These are phyloP conservation scores for Cromileptes altivelis DNA, from an alignment of 2,113 vertebrate species.

Conservation along the genomic window DNA sequence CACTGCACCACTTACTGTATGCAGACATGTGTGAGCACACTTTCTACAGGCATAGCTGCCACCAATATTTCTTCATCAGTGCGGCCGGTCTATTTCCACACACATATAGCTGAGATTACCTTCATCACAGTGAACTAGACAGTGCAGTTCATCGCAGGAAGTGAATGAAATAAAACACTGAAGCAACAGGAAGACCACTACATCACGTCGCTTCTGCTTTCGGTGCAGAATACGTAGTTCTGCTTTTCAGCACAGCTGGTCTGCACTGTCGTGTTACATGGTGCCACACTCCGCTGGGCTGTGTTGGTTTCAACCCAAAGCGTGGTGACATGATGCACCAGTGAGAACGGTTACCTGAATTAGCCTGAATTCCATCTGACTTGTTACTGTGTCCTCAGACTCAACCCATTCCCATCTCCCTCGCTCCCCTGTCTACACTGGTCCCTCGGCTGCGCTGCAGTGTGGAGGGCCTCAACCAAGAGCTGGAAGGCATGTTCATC, in stretches of 20 bases:
- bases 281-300: constrained; percentile 10
- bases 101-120: neutral
- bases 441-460: constrained; percentile 90
- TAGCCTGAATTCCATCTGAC: constrained; percentile 17
- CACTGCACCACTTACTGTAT: neutral
- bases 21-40: neutral
- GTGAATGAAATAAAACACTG: constrained; percentile 65
- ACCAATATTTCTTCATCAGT: neutral
- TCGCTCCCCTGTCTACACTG: constrained; percentile 79
- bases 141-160: constrained; percentile 62
- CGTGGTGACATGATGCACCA: neutral
- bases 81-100: neutral
- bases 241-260: constrained; percentile 69
- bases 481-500: constrained; percentile 92
- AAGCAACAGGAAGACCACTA: constrained; percentile 79
- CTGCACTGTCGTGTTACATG: neutral
- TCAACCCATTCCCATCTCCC: constrained; percentile 72
- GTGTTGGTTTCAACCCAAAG: constrained; percentile 2
- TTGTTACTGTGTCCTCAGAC: constrained; percentile 69
- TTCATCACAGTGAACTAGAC: neutral
- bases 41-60: neutral
- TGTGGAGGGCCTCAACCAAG: constrained; percentile 91
- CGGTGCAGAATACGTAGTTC: constrained; percentile 32
- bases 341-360: no score
- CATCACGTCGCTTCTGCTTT: constrained; percentile 72